Base-by-base conservation (phyloP, 35 echinoderm and acorn worm genomes). In the Stichopus chloronotus region DNA sequence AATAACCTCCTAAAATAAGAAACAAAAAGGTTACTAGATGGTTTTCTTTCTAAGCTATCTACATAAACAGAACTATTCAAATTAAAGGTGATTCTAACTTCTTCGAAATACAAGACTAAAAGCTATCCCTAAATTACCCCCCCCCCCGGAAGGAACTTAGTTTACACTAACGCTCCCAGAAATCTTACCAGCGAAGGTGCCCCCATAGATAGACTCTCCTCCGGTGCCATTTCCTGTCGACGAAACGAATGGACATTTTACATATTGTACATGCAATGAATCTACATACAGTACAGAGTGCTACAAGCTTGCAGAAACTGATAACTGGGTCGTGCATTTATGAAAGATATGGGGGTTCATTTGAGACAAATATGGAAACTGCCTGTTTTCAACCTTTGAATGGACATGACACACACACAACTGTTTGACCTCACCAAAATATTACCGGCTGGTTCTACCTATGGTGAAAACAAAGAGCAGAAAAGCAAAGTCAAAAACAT, bases 201-300 rank as follows among this genome's bases (percentile, higher is more conserved):
- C 95, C 17, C 95, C 97, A 94, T 95, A 99, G 78, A 99, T 96
- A 20, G 97, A 99, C 68, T 99, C 97, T 55, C 97, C 97, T 91
- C 97, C 97, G 79, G 97, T 99, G 17, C 97, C 97, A 83, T 94
- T 99, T 61, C 95, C 95, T 99, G 74, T 25, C 85, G 91, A 43
- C 65, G 82, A 58, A 58, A 85, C 7, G 17, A 85, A 58, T 20
- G 22, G 57, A 19, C 17, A 30, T 22, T 20, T 85, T 74, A 7
- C 22, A 7, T 74, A 43, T 43, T 43, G 30, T 43, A 43, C 30
- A 43, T 43, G 30, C 30, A 43, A 43, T 43, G 30, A 43, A 43
- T 43, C 0, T 43, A 3, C 30, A 43, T 43, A 43, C 3, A 3
- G 30, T 43, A 43, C 30, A 43, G 30, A 43, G 30, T 43, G 30